A percentile compares a stretch with the other conserved stretches of the same genome.
Evolutionary conservation across 2,888 invertebrate genomes (phyloP).

Genomic region (Odontocolon sp.): DNA sequence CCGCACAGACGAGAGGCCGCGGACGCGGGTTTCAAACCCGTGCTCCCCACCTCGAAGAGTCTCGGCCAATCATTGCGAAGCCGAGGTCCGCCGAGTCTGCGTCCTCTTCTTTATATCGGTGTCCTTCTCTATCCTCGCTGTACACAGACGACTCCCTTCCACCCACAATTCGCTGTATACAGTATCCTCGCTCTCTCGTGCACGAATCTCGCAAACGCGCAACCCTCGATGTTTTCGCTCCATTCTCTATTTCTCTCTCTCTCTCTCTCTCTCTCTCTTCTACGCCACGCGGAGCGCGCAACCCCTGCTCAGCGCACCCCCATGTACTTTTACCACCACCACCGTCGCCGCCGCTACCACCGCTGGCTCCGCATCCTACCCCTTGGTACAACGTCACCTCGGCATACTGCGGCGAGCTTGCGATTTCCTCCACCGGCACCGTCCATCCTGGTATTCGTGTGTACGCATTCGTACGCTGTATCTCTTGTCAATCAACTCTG

Average conservation of each 20-base stretch:
- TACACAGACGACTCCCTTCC: slow-evolving; percentile 23
- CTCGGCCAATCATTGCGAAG: slow-evolving; percentile 72
- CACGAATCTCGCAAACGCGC: slow-evolving; percentile 39
- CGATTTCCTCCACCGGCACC: slow-evolving; percentile 58
- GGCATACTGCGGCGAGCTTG: slow-evolving; percentile 38
- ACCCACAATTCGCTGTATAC: slow-evolving; percentile 3
- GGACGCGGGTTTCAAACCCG: slow-evolving; percentile 74
- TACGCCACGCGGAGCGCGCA: neutral
- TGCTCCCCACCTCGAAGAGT: slow-evolving; percentile 60
- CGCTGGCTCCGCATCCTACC: slow-evolving; percentile 8
- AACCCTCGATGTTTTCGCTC: slow-evolving; percentile 37
- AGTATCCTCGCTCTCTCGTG: slow-evolving; percentile 35
- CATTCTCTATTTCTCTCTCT: slow-evolving; percentile 20
- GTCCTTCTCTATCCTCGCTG: neutral
- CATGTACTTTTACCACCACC: slow-evolving; percentile 24
- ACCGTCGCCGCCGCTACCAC: slow-evolving; percentile 7
- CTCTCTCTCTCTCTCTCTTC: neutral
- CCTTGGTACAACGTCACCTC: slow-evolving; percentile 25
- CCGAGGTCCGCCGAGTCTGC: slow-evolving; percentile 64
- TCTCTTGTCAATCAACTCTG: neutral
- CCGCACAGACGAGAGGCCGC: slow-evolving; percentile 61
- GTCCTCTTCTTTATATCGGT: slow-evolving; percentile 35
- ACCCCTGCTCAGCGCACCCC: slow-evolving; percentile 35
- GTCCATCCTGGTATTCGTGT: neutral
- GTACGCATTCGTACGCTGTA: neutral